These are phyloP conservation scores for Corythornis leucogaster DNA, from an alignment of 2,797 vertebrate species.

Conservation along the genomic window DNA sequence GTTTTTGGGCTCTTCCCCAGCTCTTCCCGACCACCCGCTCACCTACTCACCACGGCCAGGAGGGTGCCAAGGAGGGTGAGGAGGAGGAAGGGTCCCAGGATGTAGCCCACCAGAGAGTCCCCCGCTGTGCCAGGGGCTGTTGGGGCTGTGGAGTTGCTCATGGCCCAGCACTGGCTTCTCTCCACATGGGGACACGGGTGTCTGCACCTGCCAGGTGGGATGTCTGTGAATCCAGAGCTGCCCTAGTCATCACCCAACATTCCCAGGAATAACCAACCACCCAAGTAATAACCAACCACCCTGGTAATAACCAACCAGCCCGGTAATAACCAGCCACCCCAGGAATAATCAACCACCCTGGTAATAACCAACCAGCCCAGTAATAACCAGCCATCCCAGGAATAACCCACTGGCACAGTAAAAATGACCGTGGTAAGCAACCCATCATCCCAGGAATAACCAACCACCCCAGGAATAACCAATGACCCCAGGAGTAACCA, in stretches of 20 bases:
- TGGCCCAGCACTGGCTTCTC: constrained; percentile 37
- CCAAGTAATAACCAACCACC: no score
- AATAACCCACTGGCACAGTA: background rate
- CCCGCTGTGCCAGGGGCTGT: constrained; percentile 76
- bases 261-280: no score
- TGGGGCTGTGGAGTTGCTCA: constrained; percentile 89
- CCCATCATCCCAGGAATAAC: background rate
- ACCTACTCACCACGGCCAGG: constrained; percentile 87
- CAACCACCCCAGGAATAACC: background rate
- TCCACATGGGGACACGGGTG: background rate
- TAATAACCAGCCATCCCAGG: background rate
- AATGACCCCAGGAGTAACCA: no score
- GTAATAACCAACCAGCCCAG: background rate
- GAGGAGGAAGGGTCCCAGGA: constrained; percentile 91
- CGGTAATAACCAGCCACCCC: no score
- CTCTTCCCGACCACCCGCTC: background rate
- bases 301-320: no score
- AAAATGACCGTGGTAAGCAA: background rate
- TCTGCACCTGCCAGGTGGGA: background rate
- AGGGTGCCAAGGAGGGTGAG: constrained; percentile 88
- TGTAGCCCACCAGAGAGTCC: constrained; percentile 85
- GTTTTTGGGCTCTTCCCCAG: rapidly evolving
- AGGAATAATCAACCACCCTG: background rate
- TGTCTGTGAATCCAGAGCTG: background rate
- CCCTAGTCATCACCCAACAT: no score